Percentiles rank a stretch among this genome's conserved stretches.
Evolutionary conservation across 2,888 invertebrate species (phyloP).

Genomic region (Troides oblongomaculatus): DNA sequence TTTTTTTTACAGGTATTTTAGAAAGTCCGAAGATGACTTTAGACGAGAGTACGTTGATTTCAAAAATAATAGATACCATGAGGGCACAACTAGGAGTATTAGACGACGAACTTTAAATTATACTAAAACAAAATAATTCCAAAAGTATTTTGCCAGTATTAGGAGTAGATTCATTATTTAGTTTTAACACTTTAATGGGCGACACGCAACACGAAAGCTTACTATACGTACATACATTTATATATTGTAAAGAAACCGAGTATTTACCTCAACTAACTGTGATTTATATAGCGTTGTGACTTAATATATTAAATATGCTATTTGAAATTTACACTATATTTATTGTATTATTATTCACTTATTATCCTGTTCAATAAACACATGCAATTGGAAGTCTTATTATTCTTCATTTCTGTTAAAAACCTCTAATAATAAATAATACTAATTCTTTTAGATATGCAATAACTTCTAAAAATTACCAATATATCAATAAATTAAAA

Average conservation of each 20-base stretch:
- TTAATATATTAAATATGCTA: conserved; percentile 35
- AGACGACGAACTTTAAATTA: conserved; percentile 35
- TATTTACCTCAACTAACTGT: conserved; percentile 77
- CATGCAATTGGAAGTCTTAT: background rate
- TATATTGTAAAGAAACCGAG: conserved; percentile 45
- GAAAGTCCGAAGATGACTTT: conserved; percentile 86
- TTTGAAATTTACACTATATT: conserved; percentile 36
- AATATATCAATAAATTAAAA: too few species aligned
- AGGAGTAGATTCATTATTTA: conserved; percentile 19
- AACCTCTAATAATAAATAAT: background rate
- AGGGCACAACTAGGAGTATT: conserved; percentile 84
- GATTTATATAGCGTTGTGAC: conserved; percentile 51
- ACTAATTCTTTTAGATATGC: too few species aligned
- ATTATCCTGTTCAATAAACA: conserved; percentile 33
- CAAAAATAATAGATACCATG: conserved; percentile 86
- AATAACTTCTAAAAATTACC: too few species aligned
- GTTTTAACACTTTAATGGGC: conserved; percentile 1
- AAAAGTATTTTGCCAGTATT: conserved; percentile 43
- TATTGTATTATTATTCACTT: conserved; percentile 31
- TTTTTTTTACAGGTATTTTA: conserved; percentile 75
- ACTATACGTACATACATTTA: conserved; percentile 30
- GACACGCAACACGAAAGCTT: conserved; percentile 9
- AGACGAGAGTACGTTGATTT: conserved; percentile 84
- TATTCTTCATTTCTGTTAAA: background rate
- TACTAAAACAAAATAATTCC: conserved; percentile 10